phyloP scores from a whole-genome alignment of 2,113 vertebrate genomes.

The Tretioscincus oriximinensis region DNA sequence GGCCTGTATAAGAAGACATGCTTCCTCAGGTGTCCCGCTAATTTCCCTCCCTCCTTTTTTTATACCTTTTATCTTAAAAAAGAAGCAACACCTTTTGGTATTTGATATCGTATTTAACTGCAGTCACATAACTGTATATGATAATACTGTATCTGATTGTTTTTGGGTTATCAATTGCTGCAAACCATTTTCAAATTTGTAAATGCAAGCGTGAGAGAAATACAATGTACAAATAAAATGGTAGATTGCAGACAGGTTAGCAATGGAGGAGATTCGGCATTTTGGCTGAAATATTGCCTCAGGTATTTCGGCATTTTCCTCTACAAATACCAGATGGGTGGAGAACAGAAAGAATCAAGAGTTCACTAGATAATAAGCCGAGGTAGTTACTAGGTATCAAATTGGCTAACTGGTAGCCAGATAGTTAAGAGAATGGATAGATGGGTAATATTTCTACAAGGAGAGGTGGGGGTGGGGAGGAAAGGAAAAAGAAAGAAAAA shows the following conservation, averaged over 20 bases:
- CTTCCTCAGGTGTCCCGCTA: no score
- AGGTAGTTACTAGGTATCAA: constrained; percentile 58
- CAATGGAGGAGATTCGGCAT: neutral
- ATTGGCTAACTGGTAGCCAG: constrained; percentile 59
- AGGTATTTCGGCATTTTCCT: neutral
- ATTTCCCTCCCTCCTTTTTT: no score
- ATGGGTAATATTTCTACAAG: constrained; percentile 64
- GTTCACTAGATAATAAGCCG: constrained; percentile 53
- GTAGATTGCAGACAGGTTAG: neutral
- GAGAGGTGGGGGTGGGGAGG: neutral
- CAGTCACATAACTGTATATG: no score
- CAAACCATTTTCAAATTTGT: no score
- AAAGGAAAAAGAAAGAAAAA: constrained; percentile 11
- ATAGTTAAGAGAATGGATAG: constrained; percentile 66
- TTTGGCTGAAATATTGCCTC: constrained; percentile 36
- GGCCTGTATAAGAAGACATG: no score
- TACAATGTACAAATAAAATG: no score
- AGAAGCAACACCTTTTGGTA: no score
- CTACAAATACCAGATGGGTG: neutral
- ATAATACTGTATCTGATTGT: no score
- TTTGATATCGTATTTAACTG: no score
- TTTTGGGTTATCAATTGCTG: no score
- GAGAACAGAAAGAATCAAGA: neutral
- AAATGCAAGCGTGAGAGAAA: no score
- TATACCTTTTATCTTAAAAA: no score